phyloP scores from a whole-genome alignment of 2,888 invertebrate species.

The Diploptera punctata region DNA sequence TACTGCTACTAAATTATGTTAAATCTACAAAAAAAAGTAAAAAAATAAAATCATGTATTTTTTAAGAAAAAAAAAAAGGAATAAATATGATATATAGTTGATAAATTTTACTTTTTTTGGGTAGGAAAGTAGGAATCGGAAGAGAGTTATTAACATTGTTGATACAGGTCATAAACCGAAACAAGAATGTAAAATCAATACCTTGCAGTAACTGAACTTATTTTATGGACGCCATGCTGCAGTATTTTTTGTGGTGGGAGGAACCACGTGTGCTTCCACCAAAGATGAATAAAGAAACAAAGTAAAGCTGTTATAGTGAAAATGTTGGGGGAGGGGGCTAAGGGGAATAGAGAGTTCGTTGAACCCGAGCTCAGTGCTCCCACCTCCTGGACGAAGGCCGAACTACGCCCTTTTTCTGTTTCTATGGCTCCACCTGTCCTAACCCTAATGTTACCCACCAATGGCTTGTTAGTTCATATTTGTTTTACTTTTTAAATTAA shows the following conservation, averaged over 20 bases:
- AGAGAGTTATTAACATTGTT: background rate
- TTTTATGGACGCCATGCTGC: background rate
- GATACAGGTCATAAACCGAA: background rate
- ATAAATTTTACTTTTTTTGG: background rate
- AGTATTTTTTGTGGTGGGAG: background rate
- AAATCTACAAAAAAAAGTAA: too few relatives aligned
- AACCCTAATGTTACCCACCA: too few relatives aligned
- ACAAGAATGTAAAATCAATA: background rate
- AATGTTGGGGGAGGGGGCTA: background rate
- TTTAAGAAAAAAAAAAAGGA: background rate
- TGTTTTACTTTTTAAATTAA: too few relatives aligned
- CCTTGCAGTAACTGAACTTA: background rate
- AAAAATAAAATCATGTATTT: too few relatives aligned
- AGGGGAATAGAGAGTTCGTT: background rate
- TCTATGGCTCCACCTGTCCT: too few relatives aligned
- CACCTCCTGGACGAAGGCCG: conserved; percentile 13
- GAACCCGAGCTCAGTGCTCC: conserved; percentile 4
- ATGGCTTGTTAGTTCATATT: too few relatives aligned
- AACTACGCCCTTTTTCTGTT: background rate
- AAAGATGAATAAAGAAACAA: background rate
- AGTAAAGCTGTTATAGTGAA: background rate
- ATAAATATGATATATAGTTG: background rate
- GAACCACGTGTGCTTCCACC: background rate
- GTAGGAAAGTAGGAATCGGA: too few relatives aligned
- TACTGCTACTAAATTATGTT: too few relatives aligned